Evolutionary conservation across 2,888 invertebrate genomes (phyloP), one percentile per base, ranked within the genome.

Genomic region (Epinotia bilunana): DNA sequence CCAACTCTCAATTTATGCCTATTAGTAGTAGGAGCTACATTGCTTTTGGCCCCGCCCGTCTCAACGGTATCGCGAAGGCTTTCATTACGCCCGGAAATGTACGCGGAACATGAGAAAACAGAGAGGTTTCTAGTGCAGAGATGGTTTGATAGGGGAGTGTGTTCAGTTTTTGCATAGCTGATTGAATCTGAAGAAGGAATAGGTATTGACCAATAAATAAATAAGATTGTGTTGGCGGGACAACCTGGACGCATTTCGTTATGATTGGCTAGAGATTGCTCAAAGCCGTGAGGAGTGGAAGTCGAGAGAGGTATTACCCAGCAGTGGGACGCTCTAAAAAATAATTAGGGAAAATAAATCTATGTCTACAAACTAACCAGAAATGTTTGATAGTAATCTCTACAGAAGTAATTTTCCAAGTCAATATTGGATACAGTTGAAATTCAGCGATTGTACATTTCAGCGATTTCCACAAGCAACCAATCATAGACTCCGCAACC

Each of bases 11-110:
- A 81, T 84, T 84, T 83, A 82, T 76, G 81, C 80, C 78, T 83
- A 86, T 83, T 83, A 80, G 80, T 76, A 76, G 81, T 80, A 82
- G 80, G 77, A 76, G 80, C 81, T 83, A 84, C 83, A 86, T 81
- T 80, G 81, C 80, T 83, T 83, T 77, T 65, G 62, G 78, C 80
- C 80, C 76, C 82, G 78, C 82, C 83, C 64, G 68, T 61, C 78
- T 39, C 80, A 79, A 76, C 78, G 75, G 79, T 79, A 81, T 81
- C 77, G 69, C 68, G 65, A 77, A 79, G 82, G 77, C 76, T 71
- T 74, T 76, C 74, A 77, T 73, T 73, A 68, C 68, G 53, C 23
- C 61, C 55, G 55, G 43, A 23, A 28, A 68, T 55, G 73, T 67
- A 68, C 62, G 67, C 23, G 62, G 61, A 43, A 55, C 53, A 63